These are phyloP conservation scores for Cynaeus angustus DNA, from an alignment of 2,888 invertebrate genomes.

Conservation along the genomic window DNA sequence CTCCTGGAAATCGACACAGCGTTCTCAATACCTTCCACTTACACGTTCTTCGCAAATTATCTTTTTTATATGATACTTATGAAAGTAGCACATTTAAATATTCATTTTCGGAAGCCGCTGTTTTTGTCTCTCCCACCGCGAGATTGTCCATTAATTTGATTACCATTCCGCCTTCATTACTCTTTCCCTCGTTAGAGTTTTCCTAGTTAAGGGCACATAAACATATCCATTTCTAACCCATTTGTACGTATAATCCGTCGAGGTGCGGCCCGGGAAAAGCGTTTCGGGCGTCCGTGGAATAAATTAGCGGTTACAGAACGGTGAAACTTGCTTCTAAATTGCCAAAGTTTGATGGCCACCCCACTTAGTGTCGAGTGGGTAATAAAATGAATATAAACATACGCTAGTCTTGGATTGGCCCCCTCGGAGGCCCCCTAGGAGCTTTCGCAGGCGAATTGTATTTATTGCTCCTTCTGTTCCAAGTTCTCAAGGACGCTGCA, in stretches of 20 bases:
- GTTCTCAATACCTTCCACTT: background rate
- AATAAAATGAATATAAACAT: constrained; percentile 53
- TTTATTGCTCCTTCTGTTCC: constrained; percentile 6
- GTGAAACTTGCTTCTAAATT: constrained; percentile 53
- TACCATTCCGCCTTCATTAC: constrained; percentile 17
- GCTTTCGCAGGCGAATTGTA: constrained; percentile 29
- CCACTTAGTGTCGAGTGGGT: constrained; percentile 52
- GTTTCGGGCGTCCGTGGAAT: constrained; percentile 50
- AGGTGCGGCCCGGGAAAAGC: constrained; percentile 34
- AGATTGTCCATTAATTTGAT: constrained; percentile 23
- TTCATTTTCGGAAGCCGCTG: background rate
- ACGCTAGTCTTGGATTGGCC: constrained; percentile 47
- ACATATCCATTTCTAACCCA: constrained; percentile 46
- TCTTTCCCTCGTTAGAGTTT: constrained; percentile 22
- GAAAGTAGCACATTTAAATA: constrained; percentile 3
- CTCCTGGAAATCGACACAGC: background rate
- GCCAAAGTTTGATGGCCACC: constrained; percentile 54
- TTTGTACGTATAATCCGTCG: constrained; percentile 49
- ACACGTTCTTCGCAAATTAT: constrained; percentile 8
- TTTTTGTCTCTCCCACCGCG: background rate
- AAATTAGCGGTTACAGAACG: constrained; percentile 55
- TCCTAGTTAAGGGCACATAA: constrained; percentile 23
- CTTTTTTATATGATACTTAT: background rate
- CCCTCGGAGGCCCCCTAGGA: constrained; percentile 20
- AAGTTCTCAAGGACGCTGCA: background rate